Evolutionary conservation across 1,140 invertebrate genomes (phyloP).

Genomic region (Hycleus cichorii): DNA sequence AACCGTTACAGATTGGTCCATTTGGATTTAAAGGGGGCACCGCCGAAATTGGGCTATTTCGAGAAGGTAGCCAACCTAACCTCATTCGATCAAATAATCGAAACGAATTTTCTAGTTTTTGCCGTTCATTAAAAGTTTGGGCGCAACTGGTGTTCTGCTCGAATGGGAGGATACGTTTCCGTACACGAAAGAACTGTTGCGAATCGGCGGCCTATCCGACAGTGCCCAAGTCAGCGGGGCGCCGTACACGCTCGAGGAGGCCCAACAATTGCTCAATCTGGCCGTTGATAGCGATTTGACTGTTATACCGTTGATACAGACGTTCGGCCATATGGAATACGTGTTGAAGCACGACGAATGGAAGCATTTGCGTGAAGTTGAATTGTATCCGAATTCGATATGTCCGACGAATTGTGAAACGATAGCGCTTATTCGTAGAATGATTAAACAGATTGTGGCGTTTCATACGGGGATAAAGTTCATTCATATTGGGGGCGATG

Average conservation of each 20-base stretch:
- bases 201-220: slow-evolving; percentile 50
- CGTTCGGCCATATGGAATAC: slow-evolving; percentile 91
- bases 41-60: slow-evolving; percentile 58
- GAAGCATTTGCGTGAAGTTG: slow-evolving; percentile 66
- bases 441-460: slow-evolving; percentile 71
- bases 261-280: slow-evolving; percentile 41
- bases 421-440: slow-evolving; percentile 57
- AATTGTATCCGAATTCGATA: slow-evolving; percentile 68
- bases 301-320: slow-evolving; percentile 85
- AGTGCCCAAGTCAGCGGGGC: slow-evolving; percentile 39
- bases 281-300: slow-evolving; percentile 40
- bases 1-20: slow-evolving; percentile 51
- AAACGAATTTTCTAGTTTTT: slow-evolving; percentile 45
- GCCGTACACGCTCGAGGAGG: slow-evolving; percentile 44
- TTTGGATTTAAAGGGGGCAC: slow-evolving; percentile 70
- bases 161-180: slow-evolving; percentile 96
- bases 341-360: slow-evolving; percentile 75
- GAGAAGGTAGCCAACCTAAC: slow-evolving; percentile 47
- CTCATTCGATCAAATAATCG: slow-evolving; percentile 3
- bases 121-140: slow-evolving; percentile 53
- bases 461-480: slow-evolving; percentile 57
- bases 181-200: slow-evolving; percentile 57
- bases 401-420: slow-evolving; percentile 72
- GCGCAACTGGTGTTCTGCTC: slow-evolving; percentile 74
- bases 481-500: slow-evolving; percentile 72